phyloP scores from a whole-genome alignment of 1,140 invertebrate genomes.

The Atopsyche davidsoni region DNA sequence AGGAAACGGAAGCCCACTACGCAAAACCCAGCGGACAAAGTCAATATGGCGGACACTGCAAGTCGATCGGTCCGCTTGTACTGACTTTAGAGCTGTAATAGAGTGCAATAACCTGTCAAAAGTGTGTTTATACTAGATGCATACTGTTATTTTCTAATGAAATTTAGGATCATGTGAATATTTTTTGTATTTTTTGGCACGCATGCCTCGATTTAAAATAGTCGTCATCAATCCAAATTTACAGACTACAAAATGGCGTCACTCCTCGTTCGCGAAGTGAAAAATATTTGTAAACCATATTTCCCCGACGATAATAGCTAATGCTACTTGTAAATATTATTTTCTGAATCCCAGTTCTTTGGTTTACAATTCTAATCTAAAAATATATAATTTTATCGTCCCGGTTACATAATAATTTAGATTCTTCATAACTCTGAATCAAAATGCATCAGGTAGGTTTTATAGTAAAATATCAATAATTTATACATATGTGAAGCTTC shows the following conservation, averaged over 20 bases:
- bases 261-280: conserved; percentile 47
- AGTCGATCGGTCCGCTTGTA: conserved; percentile 10
- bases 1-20: conserved; percentile 21
- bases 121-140: conserved; percentile 15
- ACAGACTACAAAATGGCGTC: conserved; percentile 51
- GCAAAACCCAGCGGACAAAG: conserved; percentile 11
- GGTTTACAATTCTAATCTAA: conserved; percentile 10
- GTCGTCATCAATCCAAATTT: conserved; percentile 45
- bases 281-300: conserved; percentile 38
- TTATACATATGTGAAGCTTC: conserved; percentile 35
- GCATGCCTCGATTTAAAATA: conserved; percentile 17
- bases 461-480: conserved; percentile 37
- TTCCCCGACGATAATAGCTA: not conserved
- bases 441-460: conserved; percentile 50
- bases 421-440: conserved; percentile 19
- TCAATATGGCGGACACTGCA: conserved; percentile 21
- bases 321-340: conserved; percentile 1
- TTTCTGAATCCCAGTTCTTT: conserved; percentile 4
- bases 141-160: conserved; percentile 7
- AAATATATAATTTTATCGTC: not conserved
- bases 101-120: conserved; percentile 19
- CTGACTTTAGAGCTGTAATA: conserved; percentile 13
- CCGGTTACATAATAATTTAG: conserved; percentile 20
- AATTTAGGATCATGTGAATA: not conserved
- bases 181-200: not conserved